phyloP scores from a whole-genome alignment of 1,140 invertebrate genomes.

The Cotesia typhae region DNA sequence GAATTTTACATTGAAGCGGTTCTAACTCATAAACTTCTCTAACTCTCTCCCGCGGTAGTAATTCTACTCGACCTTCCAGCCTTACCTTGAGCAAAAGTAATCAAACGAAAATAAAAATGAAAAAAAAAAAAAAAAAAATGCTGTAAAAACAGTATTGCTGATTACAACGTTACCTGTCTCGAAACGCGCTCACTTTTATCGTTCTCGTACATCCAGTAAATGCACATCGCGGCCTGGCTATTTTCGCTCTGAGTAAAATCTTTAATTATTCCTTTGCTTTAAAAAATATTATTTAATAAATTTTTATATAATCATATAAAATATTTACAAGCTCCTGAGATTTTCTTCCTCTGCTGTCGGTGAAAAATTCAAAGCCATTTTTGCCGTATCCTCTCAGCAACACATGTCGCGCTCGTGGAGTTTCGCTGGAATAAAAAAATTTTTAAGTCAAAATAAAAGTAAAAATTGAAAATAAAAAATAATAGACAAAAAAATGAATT shows the following conservation, averaged over 20 bases:
- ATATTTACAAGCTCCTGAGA: slow-evolving; percentile 62
- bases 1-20: slow-evolving; percentile 63
- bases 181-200: slow-evolving; percentile 4
- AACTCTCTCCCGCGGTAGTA: slow-evolving; percentile 49
- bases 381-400: slow-evolving; percentile 62
- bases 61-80: slow-evolving; percentile 58
- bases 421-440: slow-evolving; percentile 55
- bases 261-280: neutral
- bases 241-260: slow-evolving; percentile 57
- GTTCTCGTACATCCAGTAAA: slow-evolving; percentile 45
- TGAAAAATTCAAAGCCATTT: slow-evolving; percentile 66
- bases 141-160: neutral
- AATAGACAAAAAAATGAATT: slow-evolving; percentile 37
- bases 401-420: slow-evolving; percentile 62
- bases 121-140: neutral
- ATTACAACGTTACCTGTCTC: neutral
- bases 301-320: slow-evolving; percentile 22
- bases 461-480: slow-evolving; percentile 30
- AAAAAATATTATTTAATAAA: slow-evolving; percentile 23
- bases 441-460: slow-evolving; percentile 24
- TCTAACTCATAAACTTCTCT: slow-evolving; percentile 60
- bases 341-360: slow-evolving; percentile 65
- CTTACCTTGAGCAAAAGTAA: slow-evolving; percentile 50
- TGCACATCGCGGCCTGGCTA: slow-evolving; percentile 64
- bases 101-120: slow-evolving; percentile 19